A percentile compares a stretch with the other conserved stretches of the same genome.
Evolutionary conservation across 2,797 vertebrate genomes (phyloP).

Genomic region (Poecilia picta): DNA sequence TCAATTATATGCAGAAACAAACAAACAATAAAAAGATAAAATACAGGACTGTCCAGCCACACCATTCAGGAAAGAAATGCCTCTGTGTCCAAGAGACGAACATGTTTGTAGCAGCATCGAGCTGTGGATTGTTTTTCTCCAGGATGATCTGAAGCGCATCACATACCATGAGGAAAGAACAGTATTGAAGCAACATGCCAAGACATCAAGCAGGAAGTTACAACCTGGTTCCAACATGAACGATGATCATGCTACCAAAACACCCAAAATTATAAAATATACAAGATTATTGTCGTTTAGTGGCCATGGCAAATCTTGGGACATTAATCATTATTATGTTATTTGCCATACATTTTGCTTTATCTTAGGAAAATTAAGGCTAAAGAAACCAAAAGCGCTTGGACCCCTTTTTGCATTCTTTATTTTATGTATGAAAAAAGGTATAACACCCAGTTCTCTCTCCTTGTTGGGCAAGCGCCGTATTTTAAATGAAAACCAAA

Average conservation of each 20-base stretch:
- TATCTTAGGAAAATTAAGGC: background rate
- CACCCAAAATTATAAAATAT: background rate
- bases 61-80: background rate
- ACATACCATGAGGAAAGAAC: background rate
- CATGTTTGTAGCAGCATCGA: background rate
- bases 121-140: background rate
- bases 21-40: too few species aligned
- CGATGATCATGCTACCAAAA: background rate
- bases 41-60: background rate
- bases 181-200: background rate
- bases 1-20: background rate
- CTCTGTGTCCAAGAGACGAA: background rate
- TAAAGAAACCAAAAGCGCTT: background rate
- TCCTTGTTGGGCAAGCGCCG: background rate
- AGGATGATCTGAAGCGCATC: background rate
- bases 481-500: constrained; percentile 38
- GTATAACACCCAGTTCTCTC: background rate
- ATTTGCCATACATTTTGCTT: background rate
- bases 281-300: background rate
- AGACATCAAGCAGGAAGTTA: background rate
- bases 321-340: background rate
- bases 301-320: background rate
- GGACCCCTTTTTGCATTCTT: background rate
- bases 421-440: background rate
- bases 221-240: background rate